Base-by-base conservation (phyloP, 1,140 invertebrate genomes). In the Dreissena polymorpha region DNA sequence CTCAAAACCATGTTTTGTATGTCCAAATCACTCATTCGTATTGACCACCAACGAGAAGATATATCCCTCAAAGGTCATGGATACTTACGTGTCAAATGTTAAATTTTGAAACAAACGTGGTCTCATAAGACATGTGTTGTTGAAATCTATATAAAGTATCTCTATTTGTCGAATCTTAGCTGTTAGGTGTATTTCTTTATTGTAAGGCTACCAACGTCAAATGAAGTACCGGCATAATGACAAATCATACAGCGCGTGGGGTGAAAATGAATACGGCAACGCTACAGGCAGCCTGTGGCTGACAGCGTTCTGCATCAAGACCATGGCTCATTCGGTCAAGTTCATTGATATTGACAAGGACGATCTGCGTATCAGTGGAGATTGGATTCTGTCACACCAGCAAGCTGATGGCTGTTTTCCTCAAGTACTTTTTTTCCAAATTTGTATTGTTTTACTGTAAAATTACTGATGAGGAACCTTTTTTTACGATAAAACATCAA, bases 241-340 rank as follows among this genome's bases (percentile, higher is more conserved):
- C 92, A 98, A 98, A 3, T 99, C 98, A 0, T 99, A 99, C 91
- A 98, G 97, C 91, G 96, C 97, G 16, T 99, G 99, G 92, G 97
- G 97, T 16, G 85, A 86, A n/a, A 77, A 73, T 23, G 98, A 98
- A 91, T 70, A 67, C 12, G 64, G 60, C 2, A 96, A 98, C 89
- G 92, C 94, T 10, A 95, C 94, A 77, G 97, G 98, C 16, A 98
- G 97, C 90, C 97, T 97, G n/a, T 99, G 98, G 98, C 94, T 99
- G 79, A 99, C 99, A 6, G 97, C 98, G 10, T 98, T 99, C 90
- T 97, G 99, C 0, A 95, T 96, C 0, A 95, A 97, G 86, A 97
- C 97, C 53, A 96, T 99, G 87, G 95, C 95, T n/a, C 96, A 97
- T 92, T 97, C 97, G 5, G 93, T 95, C 67, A 93, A 95, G 23